Evolutionary conservation across 2,113 vertebrate species (phyloP).

Genomic region (Brachionichthys hirsutus): DNA sequence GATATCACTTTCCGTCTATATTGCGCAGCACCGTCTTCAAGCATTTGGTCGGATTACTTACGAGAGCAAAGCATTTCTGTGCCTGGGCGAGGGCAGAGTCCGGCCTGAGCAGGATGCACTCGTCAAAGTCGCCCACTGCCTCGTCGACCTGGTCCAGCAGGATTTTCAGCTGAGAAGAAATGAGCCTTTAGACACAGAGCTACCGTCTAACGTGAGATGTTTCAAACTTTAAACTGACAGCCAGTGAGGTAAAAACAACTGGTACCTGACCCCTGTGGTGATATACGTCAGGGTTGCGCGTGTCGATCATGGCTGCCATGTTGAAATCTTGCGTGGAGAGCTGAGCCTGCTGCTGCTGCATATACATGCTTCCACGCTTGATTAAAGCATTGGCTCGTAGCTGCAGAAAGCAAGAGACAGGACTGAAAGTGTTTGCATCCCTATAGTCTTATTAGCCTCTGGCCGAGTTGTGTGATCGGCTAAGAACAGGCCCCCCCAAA

Average conservation of each 20-base stretch:
- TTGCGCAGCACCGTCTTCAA: too few relatives aligned
- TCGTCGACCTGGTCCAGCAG: slow-evolving; percentile 97
- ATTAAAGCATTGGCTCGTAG: slow-evolving; percentile 95
- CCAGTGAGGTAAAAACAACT: not conserved
- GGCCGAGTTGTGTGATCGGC: too few relatives aligned
- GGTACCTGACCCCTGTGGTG: slow-evolving; percentile 95
- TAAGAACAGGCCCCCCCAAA: not conserved
- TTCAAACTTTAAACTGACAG: not conserved
- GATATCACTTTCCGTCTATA: too few relatives aligned
- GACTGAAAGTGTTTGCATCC: not conserved
- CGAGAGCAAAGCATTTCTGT: slow-evolving; percentile 97
- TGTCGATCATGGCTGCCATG: slow-evolving; percentile 92
- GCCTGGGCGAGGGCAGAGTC: slow-evolving; percentile 97
- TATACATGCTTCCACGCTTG: slow-evolving; percentile 97
- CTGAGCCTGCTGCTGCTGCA: slow-evolving; percentile 95
- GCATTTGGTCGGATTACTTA: slow-evolving; percentile 66
- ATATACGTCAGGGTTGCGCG: slow-evolving; percentile 95
- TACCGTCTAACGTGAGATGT: accelerated
- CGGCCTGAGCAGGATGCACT: slow-evolving; percentile 92
- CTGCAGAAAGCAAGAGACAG: slow-evolving; percentile 33
- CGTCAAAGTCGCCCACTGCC: slow-evolving; percentile 95
- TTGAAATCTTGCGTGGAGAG: slow-evolving; percentile 96
- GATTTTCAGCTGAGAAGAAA: slow-evolving; percentile 88
- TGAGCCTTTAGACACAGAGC: not conserved
- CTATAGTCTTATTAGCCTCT: not conserved